Base-by-base conservation (phyloP, 2,797 vertebrate genomes). In the Acanthurus leucopareius region DNA sequence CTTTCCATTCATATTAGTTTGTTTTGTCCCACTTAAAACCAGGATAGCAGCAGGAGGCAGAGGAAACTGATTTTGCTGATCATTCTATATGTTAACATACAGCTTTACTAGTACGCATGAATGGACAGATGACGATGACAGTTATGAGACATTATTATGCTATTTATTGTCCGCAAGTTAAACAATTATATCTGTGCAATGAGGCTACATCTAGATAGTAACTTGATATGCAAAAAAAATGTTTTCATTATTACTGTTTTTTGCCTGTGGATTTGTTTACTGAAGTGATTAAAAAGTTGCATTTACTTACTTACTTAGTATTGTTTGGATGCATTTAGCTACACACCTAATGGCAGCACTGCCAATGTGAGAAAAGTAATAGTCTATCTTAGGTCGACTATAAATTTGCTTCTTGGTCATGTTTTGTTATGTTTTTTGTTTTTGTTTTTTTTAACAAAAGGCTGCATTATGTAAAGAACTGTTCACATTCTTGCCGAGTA, bases 231-330 rank as follows among this genome's bases (percentile, higher is more conserved):
- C 44, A 58, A 40, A 56, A 66, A 75, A 15, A 59, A 7, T 58
- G 7, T 73, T 59, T 66, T 16, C 17, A 52, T 69, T 73, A 49
- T 58, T 44, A 20, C 15, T 1, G 45, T 51, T 28, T 62, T 42
- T 63, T 35, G 40, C 49, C 48, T 48, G 45, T 48, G 58, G 54
- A 65, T 72, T 68, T 79, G 48, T 83, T 75, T 52, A 60, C 69
- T 49, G 3, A n/a, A 40, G 48, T 64, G 57, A 67, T 70, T 75
- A 58, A 59, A 69, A 69, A 71, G 63, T 54, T 62, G 25, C 22
- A 63, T 59, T 79, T 35, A 62, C 64, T 66, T n/a, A 8, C 32
- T 35, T 35, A 35, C 32, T 35, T 35, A 35, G 48, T 57, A 52
- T 44, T 76, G 38, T 57, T 54, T 45, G 54, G 53, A 25, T 38